Conservation (phyloP, 1,140 invertebrate genomes). For the Drosophila asahinai region DNA sequence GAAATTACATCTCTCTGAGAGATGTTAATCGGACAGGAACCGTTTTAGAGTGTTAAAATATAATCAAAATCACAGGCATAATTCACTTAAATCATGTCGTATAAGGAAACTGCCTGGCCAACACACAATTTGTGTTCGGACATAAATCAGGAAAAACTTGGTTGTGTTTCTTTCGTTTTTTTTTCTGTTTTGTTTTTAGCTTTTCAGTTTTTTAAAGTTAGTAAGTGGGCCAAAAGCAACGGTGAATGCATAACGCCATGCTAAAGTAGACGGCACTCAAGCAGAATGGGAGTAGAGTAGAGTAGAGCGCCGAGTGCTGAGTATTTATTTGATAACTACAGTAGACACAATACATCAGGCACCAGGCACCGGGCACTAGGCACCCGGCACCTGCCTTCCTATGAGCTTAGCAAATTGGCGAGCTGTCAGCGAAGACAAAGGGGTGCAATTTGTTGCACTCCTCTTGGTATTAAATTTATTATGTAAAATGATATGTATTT, state of each 20-base stretch:
- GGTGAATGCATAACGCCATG: constrained; percentile 55
- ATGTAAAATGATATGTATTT: constrained; percentile 57
- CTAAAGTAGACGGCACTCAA: constrained; percentile 39
- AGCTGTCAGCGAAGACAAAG: constrained; percentile 42
- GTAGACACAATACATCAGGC: constrained; percentile 36
- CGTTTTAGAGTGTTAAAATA: constrained; percentile 25
- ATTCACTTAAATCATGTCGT: constrained; percentile 35
- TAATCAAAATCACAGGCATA: constrained; percentile 30
- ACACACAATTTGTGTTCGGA: constrained; percentile 48
- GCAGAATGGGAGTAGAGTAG: constrained; percentile 55
- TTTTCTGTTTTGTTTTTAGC: constrained; percentile 25
- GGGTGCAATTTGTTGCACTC: constrained; percentile 27
- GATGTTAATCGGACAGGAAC: constrained; percentile 32
- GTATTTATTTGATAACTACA: constrained; percentile 53
- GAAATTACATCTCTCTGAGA: constrained; percentile 18
- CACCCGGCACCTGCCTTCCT: constrained; percentile 15
- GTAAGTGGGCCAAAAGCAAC: constrained; percentile 60
- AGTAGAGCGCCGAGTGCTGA: constrained; percentile 33
- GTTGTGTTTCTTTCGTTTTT: constrained; percentile 4
- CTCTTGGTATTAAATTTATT: constrained; percentile 33
- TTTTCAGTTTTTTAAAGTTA: constrained; percentile 1
- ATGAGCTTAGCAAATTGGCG: constrained; percentile 14
- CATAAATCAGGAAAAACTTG: constrained; percentile 59
- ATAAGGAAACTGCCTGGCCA: constrained; percentile 38
- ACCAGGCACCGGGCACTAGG: not conserved